Base-by-base conservation (phyloP, 2,797 vertebrate species). In the Gymnodraco acuticeps region DNA sequence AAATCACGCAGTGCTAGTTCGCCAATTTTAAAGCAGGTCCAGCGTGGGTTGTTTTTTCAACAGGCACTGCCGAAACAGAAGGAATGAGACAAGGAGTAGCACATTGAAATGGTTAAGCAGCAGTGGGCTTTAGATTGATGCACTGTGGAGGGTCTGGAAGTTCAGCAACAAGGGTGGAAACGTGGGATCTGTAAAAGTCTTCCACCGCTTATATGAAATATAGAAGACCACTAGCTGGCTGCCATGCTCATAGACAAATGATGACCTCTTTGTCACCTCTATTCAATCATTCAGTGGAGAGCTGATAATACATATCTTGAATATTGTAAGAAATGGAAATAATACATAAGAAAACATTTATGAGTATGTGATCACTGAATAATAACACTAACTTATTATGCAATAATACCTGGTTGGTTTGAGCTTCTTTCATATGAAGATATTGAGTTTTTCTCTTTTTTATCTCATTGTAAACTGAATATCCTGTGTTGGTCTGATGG, bases 41-140 rank as follows among this genome's bases (percentile, higher is more conserved):
- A 64, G 59, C 66, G 13, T 56, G 64, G 63, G 51, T 66, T 81
- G 62, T 88, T 59, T 84, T 78, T 86, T 69, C 59, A 66, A 9
- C 51, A 53, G 50, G 33, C 47, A 78, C 45, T 23, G 17, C 20
- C 42, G 54, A 51, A 84, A 85, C 67, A 75, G 48, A 82, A 53
- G 14, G 41, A 56, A 73, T 68, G 43, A 38, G 81, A 69, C 10
- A 16, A 59, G 48, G 27, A 77, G 42, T 10, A 68, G 13, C 60
- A 75, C 69, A 20, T 69, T 80, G n/a, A 73, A 73, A 64, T 67
- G 51, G 15, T 80, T 71, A 65, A 65, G 46, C 20, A 41, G 5
- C 33, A 38, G 33, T 38, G 8, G 33, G 33, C 33, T 60, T 2
- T 8, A 52, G 20, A 48, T 27, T 70, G 27, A n/a, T 61, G 14